Evolutionary conservation across 2,113 vertebrate genomes (phyloP), one percentile per base, ranked within the genome.

Genomic region (Erythrocercus mccallii): DNA sequence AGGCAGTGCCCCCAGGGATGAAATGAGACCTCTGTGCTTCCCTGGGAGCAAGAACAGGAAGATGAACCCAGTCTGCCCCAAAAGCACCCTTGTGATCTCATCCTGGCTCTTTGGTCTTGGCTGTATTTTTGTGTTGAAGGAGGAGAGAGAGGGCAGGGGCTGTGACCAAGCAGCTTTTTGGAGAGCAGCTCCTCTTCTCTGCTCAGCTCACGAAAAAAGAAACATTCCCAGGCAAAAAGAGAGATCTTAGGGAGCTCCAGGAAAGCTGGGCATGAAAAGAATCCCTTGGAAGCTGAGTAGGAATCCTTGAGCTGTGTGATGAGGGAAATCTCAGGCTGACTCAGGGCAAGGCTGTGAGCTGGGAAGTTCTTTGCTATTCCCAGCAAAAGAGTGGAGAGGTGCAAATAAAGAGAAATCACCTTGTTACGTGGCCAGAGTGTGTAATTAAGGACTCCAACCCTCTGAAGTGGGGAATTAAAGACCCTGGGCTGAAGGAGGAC

Each of bases 361-460:
- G 81, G 54, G 37, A 18, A 68, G 8, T 38, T 42, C 30, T 45
- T 92, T 61, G 53, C 56, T 48, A 23, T 74, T 81, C 64, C 76
- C 78, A 86, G 54, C 15, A 38, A 31, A 65, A 38, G 27, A 53
- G 40, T 22, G 61, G 58, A 54, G 66, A 85, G 64, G 11, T 54
- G 83, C 24, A 92, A 88, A 77, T 65, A 50, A 61, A 81, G 58
- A 73, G 57, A 81, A 94, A 84, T 88, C 42, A 31, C 54, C 64
- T 57, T 57, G 18, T 88, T 65, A 16, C 15, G 2, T 3, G 44
- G 20, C 10, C 30, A 58, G 62, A 62, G 47, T 35, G 54, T 37
- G 62, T 19, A 60, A 53, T 53, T 56, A 61, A 57, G 45, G 42
- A 7, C 21, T 81, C 17, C 33, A 35, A 45, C 24, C 13, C 54